Percentiles rank a stretch among this genome's conserved stretches.
Conservation (phyloP, 2,797 vertebrate species). For the Sebastes oblongus region DNA sequence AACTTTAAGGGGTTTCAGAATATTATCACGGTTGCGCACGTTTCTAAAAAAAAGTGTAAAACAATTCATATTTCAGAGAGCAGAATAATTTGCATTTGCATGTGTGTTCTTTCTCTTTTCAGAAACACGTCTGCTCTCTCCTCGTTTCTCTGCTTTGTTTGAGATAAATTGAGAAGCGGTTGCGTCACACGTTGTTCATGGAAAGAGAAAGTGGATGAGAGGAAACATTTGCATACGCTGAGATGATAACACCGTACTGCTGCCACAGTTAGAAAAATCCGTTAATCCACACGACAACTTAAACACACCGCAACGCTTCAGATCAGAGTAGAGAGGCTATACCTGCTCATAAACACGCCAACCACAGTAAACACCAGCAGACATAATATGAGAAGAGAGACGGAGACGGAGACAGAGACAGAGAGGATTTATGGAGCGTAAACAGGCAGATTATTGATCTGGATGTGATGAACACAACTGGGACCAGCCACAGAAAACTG, state of each 20-base stretch:
- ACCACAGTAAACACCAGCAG: too few species aligned
- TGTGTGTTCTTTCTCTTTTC: not conserved
- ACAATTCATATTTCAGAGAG: not conserved
- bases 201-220: not conserved
- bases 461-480: not conserved
- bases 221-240: not conserved
- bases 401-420: too few species aligned
- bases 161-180: not conserved
- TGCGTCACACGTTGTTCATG: conserved; percentile 21
- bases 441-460: not conserved
- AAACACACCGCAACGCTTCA: not conserved
- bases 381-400: too few species aligned
- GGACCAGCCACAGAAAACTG: too few species aligned
- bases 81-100: not conserved
- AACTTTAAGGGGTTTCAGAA: not conserved
- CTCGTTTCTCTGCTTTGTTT: not conserved
- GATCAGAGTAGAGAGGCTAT: not conserved
- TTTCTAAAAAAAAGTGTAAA: not conserved
- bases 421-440: not conserved
- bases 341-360: not conserved
- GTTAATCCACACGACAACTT: not conserved
- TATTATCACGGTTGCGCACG: not conserved
- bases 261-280: not conserved
- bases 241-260: not conserved
- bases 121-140: not conserved